Conservation (phyloP, 2,888 invertebrate genomes). For the Sipha maydis region DNA sequence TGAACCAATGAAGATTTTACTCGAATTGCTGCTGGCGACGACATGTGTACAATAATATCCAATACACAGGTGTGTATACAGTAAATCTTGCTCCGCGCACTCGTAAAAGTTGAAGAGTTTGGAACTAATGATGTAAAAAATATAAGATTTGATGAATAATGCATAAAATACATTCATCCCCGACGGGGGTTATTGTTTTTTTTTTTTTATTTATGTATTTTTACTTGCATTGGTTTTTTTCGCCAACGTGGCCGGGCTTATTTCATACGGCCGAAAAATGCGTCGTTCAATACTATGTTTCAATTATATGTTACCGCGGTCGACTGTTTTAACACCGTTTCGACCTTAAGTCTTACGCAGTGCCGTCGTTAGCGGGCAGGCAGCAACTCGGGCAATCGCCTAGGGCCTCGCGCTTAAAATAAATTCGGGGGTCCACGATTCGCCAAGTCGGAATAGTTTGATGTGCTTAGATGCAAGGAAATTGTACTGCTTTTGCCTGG, state of each 20-base stretch:
- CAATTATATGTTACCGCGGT: not conserved
- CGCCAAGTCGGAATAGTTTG: no score
- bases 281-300: not conserved
- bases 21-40: not conserved
- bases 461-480: no score
- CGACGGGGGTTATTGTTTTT: not conserved
- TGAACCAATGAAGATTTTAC: not conserved
- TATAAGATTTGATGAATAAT: slow-evolving; percentile 11
- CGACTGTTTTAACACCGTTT: not conserved
- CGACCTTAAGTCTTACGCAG: no score
- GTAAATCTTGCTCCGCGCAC: not conserved
- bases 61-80: no score
- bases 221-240: no score
- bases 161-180: not conserved
- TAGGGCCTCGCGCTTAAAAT: no score
- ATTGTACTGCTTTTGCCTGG: no score
- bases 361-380: no score
- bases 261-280: not conserved
- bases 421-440: no score
- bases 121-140: slow-evolving; percentile 7
- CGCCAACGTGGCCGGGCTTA: not conserved
- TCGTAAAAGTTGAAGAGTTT: not conserved
- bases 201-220: slow-evolving; percentile 3
- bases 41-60: no score
- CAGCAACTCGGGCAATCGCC: no score